phyloP scores from a whole-genome alignment of 2,113 vertebrate species.

The Pseudorasbora parva region DNA sequence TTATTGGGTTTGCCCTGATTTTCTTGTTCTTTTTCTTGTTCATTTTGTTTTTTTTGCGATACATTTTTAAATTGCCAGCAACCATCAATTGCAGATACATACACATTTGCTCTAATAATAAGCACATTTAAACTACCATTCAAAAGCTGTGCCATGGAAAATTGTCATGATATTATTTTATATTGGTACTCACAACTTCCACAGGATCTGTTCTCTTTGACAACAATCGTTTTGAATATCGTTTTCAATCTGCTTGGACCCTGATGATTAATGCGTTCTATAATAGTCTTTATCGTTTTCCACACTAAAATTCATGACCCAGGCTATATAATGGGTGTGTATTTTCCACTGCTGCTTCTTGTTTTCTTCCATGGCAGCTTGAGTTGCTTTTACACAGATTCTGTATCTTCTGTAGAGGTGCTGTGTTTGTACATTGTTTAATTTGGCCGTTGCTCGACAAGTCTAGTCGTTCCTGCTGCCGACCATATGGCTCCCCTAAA shows the following conservation, averaged over 20 bases:
- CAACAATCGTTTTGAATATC: too few relatives aligned
- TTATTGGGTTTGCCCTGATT: not conserved
- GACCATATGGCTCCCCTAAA: slow-evolving; percentile 30
- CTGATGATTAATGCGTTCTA: not conserved
- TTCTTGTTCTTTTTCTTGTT: not conserved
- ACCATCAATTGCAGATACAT: not conserved
- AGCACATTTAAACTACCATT: not conserved
- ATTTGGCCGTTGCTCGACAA: not conserved
- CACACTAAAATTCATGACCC: not conserved
- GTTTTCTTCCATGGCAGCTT: not conserved
- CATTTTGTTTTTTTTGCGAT: not conserved
- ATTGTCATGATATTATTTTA: too few relatives aligned
- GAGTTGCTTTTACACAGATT: slow-evolving; percentile 9
- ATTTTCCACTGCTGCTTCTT: not conserved
- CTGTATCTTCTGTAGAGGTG: not conserved
- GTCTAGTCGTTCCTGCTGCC: slow-evolving; percentile 25
- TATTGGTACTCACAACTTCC: too few relatives aligned
- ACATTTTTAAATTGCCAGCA: not conserved
- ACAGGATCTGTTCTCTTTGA: too few relatives aligned
- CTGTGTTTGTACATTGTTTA: not conserved
- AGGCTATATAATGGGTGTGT: not conserved
- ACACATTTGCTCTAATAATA: not conserved
- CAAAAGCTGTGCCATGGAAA: not conserved
- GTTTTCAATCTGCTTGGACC: not conserved
- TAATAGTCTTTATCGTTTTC: not conserved